These are phyloP conservation scores for Martes martes DNA, from an alignment of 2,113 vertebrate species.

Conservation along the genomic window DNA sequence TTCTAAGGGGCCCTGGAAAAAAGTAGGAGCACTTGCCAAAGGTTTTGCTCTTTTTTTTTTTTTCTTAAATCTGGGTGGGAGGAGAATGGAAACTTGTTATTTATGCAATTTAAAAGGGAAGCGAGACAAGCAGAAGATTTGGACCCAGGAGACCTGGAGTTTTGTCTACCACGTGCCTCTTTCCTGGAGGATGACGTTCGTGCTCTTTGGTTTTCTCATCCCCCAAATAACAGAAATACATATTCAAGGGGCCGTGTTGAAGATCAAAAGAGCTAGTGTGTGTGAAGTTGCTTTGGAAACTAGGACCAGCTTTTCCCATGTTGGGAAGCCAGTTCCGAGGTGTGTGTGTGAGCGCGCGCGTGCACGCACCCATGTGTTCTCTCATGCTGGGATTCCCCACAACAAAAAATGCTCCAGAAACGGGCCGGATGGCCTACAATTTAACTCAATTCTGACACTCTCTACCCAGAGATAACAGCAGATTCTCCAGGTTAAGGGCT, in stretches of 20 bases:
- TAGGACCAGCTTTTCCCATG: background rate
- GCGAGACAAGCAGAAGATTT: background rate
- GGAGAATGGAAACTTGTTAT: background rate
- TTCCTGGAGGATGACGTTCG: background rate
- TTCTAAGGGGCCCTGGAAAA: background rate
- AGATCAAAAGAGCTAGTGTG: background rate
- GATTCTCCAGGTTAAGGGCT: background rate
- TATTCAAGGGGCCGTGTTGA: background rate
- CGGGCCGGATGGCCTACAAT: background rate
- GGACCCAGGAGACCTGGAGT: background rate
- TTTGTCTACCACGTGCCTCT: background rate
- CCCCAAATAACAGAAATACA: background rate
- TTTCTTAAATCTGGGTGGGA: background rate
- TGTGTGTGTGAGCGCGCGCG: background rate
- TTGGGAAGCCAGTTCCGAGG: background rate
- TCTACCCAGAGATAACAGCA: background rate
- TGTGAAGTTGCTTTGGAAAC: background rate
- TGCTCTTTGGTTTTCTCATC: background rate
- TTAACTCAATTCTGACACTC: background rate
- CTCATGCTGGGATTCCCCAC: background rate
- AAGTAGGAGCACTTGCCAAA: background rate
- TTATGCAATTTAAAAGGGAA: background rate
- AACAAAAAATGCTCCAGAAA: background rate
- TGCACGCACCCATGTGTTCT: background rate
- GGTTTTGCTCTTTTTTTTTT: slow-evolving; percentile 24